Evolutionary conservation across 2,113 vertebrate genomes (phyloP), one percentile per base, ranked within the genome.

Genomic region (Sphyrna mokarran): DNA sequence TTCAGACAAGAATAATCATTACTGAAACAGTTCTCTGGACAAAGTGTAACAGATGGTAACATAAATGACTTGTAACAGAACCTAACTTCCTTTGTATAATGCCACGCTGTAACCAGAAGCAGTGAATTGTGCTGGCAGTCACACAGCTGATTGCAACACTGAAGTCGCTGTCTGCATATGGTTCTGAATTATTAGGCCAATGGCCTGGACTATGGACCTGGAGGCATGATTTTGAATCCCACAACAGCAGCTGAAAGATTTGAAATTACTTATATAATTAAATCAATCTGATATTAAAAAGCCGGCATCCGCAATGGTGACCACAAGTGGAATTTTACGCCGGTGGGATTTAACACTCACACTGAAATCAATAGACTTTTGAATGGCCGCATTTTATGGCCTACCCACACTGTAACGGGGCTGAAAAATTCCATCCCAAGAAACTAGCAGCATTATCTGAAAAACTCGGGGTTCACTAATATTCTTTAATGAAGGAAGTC

Each of bases 1-100:
- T n/a, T 16, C 61, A 93, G 16, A 37, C 33, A 87, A 87, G 89
- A 93, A 93, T 93, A 93, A 93, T 93, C 89, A 93, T 93, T 93
- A 66, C 61, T 16, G 87, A 90, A 90, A 63, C 87, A 90, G 26
- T 63, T 61, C 58, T 58, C 54, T 66, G 61, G 89, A 93, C 89
- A 93, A 93, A 93, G 58, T 66, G 89, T 93, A 93, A 93, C 89
- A 93, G 89, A 93, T 93, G 89, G 89, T 37, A 93, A 66, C 89
- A 93, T 66, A 93, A 93, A 93, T 93, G 89, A 93, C n/a, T 66
- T 93, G 89, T 63, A 93, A 66, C 61, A 66, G 61, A 93, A 66
- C 61, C 80, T 83, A 83, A 40, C 80, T 83, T 83, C 80, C 89
- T 93, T 66, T 66, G 58, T 93, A 37, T 5, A 66, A 7, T 93